phyloP scores from a whole-genome alignment of 2,888 invertebrate genomes.

The Sipha maydis region DNA sequence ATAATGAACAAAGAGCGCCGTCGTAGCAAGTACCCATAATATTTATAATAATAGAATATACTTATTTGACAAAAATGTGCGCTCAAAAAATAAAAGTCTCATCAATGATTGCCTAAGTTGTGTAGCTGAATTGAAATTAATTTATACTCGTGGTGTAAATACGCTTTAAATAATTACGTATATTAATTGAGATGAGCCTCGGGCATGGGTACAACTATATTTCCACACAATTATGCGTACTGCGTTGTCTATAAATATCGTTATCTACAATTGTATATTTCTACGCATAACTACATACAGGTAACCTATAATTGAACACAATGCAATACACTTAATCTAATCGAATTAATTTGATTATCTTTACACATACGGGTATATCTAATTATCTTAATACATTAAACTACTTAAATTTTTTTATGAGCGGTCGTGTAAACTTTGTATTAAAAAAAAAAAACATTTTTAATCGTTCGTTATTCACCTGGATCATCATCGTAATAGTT shows the following conservation, averaged over 20 bases:
- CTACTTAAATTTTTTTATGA: too few relatives aligned
- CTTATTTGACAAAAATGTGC: neutral
- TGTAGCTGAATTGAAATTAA: neutral
- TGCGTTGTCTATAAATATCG: neutral
- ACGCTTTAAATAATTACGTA: neutral
- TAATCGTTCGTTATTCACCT: too few relatives aligned
- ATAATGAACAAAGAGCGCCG: neutral
- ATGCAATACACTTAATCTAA: neutral
- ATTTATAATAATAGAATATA: conserved; percentile 2
- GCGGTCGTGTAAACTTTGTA: too few relatives aligned
- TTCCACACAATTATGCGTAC: neutral
- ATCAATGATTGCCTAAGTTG: conserved; percentile 22
- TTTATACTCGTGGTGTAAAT: neutral
- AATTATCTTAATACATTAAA: neutral
- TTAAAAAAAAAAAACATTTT: too few relatives aligned
- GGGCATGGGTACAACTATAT: too few relatives aligned
- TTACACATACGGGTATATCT: neutral
- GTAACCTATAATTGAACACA: neutral
- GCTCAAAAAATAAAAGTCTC: conserved; percentile 9
- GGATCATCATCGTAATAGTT: neutral
- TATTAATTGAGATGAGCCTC: neutral
- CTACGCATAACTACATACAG: neutral
- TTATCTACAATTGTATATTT: neutral
- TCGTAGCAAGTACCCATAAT: neutral
- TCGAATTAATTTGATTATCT: neutral